A percentile compares a stretch with the other conserved stretches of the same genome.
These are phyloP conservation scores for Xiphophorus maculatus DNA, from an alignment of 2,113 vertebrate genomes.

Conservation along the genomic window DNA sequence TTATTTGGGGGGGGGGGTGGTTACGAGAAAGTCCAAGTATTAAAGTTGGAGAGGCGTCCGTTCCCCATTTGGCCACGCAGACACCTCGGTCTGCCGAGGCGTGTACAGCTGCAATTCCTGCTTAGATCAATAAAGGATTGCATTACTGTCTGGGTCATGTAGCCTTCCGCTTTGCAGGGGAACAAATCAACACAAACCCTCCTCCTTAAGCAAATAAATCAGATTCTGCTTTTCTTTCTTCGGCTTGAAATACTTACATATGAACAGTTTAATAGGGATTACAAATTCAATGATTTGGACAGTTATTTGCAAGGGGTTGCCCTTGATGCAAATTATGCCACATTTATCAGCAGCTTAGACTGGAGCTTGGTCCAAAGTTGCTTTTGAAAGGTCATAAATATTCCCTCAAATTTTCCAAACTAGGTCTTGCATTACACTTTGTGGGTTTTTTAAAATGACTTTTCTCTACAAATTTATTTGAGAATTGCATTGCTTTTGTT, in stretches of 20 bases:
- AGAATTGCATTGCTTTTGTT: not conserved
- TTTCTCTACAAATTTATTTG: no score
- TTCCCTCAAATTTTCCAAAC: no score
- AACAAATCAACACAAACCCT: not conserved
- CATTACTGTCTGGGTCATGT: slow-evolving; percentile 31
- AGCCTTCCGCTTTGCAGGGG: slow-evolving; percentile 27
- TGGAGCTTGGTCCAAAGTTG: no score
- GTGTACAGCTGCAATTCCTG: slow-evolving; percentile 30
- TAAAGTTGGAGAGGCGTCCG: not conserved
- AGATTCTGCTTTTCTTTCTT: not conserved
- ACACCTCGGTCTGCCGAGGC: not conserved
- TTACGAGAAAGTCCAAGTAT: no score
- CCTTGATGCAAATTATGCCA: no score
- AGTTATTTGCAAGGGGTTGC: not conserved
- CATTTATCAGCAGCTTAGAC: no score
- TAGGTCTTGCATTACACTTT: no score
- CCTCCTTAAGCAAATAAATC: not conserved
- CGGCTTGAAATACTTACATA: not conserved
- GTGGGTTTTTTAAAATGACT: no score
- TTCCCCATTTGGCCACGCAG: not conserved
- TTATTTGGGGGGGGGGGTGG: no score
- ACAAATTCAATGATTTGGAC: not conserved
- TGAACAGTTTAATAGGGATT: not conserved
- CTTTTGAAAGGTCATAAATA: no score
- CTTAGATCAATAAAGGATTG: slow-evolving; percentile 50